Conservation (phyloP, 2,113 vertebrate genomes). For the Panurus biarmicus region DNA sequence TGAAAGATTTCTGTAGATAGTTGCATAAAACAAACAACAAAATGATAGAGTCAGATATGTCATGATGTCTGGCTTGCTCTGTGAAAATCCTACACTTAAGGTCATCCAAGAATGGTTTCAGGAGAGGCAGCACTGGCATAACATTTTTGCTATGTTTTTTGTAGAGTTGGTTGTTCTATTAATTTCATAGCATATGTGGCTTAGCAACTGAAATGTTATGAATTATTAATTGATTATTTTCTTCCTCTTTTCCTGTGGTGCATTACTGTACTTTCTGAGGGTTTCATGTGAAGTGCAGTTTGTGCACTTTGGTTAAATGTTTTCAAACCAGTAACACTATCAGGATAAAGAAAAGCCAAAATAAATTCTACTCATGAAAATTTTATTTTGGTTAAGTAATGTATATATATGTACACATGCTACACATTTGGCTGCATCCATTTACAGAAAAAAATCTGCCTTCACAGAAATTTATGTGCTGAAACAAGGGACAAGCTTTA, state of each 20-base stretch:
- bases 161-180: neutral
- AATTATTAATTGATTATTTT: slow-evolving; percentile 35
- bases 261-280: neutral
- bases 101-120: neutral
- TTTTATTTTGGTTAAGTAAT: slow-evolving; percentile 47
- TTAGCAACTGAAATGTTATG: neutral
- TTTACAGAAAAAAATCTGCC: slow-evolving; percentile 18
- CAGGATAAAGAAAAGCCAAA: slow-evolving; percentile 23
- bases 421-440: slow-evolving; percentile 18
- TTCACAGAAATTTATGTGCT: slow-evolving; percentile 9
- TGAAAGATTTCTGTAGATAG: neutral
- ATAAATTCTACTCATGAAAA: slow-evolving; percentile 29
- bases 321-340: neutral
- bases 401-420: neutral
- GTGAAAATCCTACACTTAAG: neutral
- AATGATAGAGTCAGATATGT: neutral
- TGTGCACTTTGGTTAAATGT: neutral
- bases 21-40: neutral
- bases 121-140: neutral
- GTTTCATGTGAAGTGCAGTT: neutral
- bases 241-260: neutral
- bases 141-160: neutral
- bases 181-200: neutral
- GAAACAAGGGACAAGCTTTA: slow-evolving; percentile 20
- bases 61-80: neutral